Base-by-base conservation (phyloP, 2,888 invertebrate genomes). In the Drosophila maculinotata region DNA sequence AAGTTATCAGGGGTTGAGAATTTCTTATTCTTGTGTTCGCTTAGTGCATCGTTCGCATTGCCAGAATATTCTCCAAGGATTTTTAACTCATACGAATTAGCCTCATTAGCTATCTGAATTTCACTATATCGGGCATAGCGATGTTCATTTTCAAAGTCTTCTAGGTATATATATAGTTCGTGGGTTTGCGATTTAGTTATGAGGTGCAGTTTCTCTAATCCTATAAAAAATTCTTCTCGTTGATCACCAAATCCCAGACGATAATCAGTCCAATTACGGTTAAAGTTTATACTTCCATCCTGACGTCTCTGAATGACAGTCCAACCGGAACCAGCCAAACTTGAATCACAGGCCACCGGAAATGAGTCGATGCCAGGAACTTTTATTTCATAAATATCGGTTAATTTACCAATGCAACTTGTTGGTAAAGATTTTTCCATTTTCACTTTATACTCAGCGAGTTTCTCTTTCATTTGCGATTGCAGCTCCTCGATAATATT, bases 181-280 rank as follows among this genome's bases (percentile, higher is more conserved):
- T 93, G 91, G 0, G 36, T 44, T 12, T 93, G 88, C 9, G 17
- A 41, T 3, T 74, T 52, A 6, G 87, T 89, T 10, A 88, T 44
- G 1, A 91, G 93, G 87, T 94, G 92, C 1, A 95, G 90, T 69
- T 94, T 93, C 64, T 95, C 95, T 62, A 94, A 87, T 1, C 95
- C 95, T n/a, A 95, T 91, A 94, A 95, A 95, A 86, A 94, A 95
- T 85, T 95, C 95, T 0, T 93, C 93, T 0, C 93, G 93, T 12
- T 94, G 90, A 81, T 95, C 94, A 0, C 95, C 95, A 79, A 95
- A 95, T 4, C 95, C 95, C 31, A 92, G 82, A 72, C 94, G 94
- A 86, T 95, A 95, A 47, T 94, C 94, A 0, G 92, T 83, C 95
- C 94, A 95, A 41, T 92, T 87, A 69, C 93, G 93, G 76, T 93